These are phyloP conservation scores for Neolamprologus fasciatus DNA, from an alignment of 2,113 vertebrate species.

Conservation along the genomic window DNA sequence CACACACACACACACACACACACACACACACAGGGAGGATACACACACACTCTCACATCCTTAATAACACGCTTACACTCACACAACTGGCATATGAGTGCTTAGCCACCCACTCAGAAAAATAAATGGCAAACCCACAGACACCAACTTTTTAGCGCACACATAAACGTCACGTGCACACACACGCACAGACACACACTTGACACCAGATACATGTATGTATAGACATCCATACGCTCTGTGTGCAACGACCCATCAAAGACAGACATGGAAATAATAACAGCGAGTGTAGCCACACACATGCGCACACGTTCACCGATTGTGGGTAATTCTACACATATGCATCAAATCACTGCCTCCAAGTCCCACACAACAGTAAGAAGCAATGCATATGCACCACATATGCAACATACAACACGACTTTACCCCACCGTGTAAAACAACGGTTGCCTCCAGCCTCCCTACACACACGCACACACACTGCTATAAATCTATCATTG, in stretches of 20 bases:
- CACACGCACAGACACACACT: neutral
- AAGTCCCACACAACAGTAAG: conserved; percentile 20
- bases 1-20: conserved; percentile 15
- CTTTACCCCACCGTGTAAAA: conserved; percentile 25
- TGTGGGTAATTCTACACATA: conserved; percentile 59
- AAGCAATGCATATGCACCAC: conserved; percentile 41
- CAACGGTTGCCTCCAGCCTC: neutral
- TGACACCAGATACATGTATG: conserved; percentile 54
- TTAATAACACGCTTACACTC: neutral
- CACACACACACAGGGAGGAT: neutral
- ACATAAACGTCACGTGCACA: neutral
- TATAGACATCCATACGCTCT: conserved; percentile 55
- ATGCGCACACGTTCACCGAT: neutral
- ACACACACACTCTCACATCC: neutral
- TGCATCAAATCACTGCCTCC: conserved; percentile 54
- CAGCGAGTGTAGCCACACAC: conserved; percentile 51
- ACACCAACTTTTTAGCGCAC: conserved; percentile 4
- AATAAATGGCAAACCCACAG: conserved; percentile 52
- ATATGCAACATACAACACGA: conserved; percentile 33
- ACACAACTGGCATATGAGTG: conserved; percentile 52
- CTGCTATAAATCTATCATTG: conserved; percentile 27
- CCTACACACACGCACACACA: neutral
- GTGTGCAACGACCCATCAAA: conserved; percentile 63
- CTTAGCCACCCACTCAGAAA: conserved; percentile 67
- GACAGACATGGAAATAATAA: conserved; percentile 65